phyloP scores from a whole-genome alignment of 2,888 invertebrate species.

The Lepeophtheirus nordmannii region DNA sequence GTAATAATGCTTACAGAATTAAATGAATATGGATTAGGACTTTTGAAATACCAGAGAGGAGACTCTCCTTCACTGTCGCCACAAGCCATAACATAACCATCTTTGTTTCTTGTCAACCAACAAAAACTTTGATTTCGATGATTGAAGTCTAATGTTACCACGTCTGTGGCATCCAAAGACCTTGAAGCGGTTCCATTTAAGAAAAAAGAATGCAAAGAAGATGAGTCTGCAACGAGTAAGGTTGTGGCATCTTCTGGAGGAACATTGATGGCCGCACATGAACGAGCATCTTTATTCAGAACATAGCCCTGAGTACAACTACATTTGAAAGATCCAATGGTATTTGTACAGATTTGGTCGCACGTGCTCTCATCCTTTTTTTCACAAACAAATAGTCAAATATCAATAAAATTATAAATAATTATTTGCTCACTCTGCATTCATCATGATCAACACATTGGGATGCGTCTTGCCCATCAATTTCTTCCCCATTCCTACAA shows the following conservation, averaged over 20 bases:
- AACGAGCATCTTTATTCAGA: conserved; percentile 38
- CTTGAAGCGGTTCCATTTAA: conserved; percentile 38
- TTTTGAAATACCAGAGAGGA: background rate
- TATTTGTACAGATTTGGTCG: conserved; percentile 56
- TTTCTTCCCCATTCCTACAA: conserved; percentile 52
- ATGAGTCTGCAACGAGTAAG: conserved; percentile 51
- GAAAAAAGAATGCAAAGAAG: conserved; percentile 47
- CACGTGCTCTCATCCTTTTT: conserved; percentile 37
- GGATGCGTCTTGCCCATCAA: conserved; percentile 39
- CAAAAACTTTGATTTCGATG: conserved; percentile 45
- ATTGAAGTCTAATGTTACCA: conserved; percentile 44
- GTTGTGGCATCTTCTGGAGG: conserved; percentile 41
- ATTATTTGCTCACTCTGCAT: conserved; percentile 43
- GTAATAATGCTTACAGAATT: conserved; percentile 57
- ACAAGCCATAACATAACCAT: background rate
- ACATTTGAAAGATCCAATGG: conserved; percentile 51
- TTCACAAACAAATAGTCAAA: background rate
- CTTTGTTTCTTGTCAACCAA: conserved; percentile 4
- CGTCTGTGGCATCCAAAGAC: background rate
- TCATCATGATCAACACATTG: conserved; percentile 52
- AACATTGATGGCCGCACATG: conserved; percentile 57
- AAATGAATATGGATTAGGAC: conserved; percentile 27
- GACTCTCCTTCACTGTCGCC: conserved; percentile 13
- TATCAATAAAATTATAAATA: background rate
- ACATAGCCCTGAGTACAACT: conserved; percentile 55